Percentiles rank a stretch among this genome's conserved stretches.
Conservation (phyloP, 2,113 vertebrate species). For the Vidua chalybeata region DNA sequence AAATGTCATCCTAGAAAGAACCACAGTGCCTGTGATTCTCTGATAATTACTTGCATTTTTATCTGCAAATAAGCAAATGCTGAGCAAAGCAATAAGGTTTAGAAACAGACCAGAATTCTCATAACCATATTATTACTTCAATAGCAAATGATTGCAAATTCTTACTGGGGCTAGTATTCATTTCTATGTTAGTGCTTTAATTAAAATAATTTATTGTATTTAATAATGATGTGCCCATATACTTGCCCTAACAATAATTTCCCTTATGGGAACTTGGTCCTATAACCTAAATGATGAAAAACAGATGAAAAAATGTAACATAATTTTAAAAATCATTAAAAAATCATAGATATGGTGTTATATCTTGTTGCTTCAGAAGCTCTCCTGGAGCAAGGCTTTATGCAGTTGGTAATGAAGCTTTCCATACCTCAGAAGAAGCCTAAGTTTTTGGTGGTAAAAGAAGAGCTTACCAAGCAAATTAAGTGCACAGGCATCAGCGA, state of each 20-base stretch:
- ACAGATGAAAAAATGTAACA: neutral
- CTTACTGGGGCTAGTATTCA: neutral
- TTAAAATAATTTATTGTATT: neutral
- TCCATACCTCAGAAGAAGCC: constrained; percentile 32
- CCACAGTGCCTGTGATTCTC: neutral
- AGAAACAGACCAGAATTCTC: neutral
- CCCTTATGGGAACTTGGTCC: neutral
- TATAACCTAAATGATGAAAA: neutral
- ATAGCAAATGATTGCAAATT: neutral
- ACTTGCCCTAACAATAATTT: neutral
- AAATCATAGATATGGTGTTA: neutral
- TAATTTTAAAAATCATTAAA: neutral
- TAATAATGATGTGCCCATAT: neutral
- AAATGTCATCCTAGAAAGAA: neutral
- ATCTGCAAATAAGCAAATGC: constrained; percentile 3
- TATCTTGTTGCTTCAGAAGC: neutral
- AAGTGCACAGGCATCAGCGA: constrained; percentile 65
- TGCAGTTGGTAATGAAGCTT: constrained; percentile 25
- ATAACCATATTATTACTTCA: neutral
- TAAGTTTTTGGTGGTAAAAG: constrained; percentile 39
- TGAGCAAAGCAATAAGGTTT: neutral
- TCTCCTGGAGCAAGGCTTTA: constrained; percentile 16
- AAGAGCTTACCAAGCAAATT: constrained; percentile 75
- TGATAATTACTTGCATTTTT: neutral
- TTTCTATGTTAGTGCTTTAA: neutral